These are phyloP conservation scores for Drosophila melanogaster DNA, from an alignment of 1,140 invertebrate species.

Conservation along the genomic window Release_6_plus_ISO1_MT NT_037436.4:18972501-18973000, in stretches of 20 bases:
- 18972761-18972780: constrained; percentile 16
- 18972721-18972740: constrained; percentile 47
- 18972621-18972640: constrained; percentile 6
- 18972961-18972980: not conserved
- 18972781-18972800: constrained; percentile 31
- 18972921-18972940: not conserved
- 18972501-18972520: not conserved
- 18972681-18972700: constrained; percentile 69
- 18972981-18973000: too few species aligned
- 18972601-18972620: constrained; percentile 13
- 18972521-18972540: constrained; percentile 17
- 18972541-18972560: constrained; percentile 3
- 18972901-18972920: constrained; percentile 26
- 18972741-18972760: constrained; percentile 52
- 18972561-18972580: constrained; percentile 11
- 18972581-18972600: constrained; percentile 34
- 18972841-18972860: not conserved
- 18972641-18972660: constrained; percentile 49
- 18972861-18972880: constrained; percentile 44
- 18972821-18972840: constrained; percentile 60
- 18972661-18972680: constrained; percentile 46
- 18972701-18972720: constrained; percentile 38
- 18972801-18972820: constrained; percentile 58
- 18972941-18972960: not conserved
- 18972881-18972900: constrained; percentile 26